Evolutionary conservation across 2,888 invertebrate genomes (phyloP), one percentile per base, ranked within the genome.

Genomic region (Hypolimnas misippus): DNA sequence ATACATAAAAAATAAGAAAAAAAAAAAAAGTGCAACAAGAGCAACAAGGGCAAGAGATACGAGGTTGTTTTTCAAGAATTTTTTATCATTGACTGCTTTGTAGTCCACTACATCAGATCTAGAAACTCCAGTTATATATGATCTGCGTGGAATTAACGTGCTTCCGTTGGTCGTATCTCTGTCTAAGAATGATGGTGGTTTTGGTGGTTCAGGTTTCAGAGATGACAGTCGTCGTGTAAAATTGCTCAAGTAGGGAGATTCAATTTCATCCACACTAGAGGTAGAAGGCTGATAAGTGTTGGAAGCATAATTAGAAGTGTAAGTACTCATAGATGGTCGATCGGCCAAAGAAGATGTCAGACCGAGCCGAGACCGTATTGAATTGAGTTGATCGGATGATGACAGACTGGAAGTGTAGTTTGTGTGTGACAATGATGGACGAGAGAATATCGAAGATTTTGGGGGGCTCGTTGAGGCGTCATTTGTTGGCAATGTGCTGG

Each of bases 241-340:
- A 75, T 94, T 95, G 74, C 95, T 95, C 74, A 95, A 86, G 81
- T 94, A 95, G 57, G 95, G 95, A 71, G 95, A 94, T 76, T 95
- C 94, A 65, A 93, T 92, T 77, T 93, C 92, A 71, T 92, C 90
- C 58, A 87, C 83, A 49, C 86, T 83, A 2, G 90, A 70, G 35
- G 84, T 85, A 19, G 87, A 81, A 1, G 86, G 87, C 64, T 84
- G 87, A 61, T 86, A 89, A 70, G 78, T 81, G 73, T 70, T 86
- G 56, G 83, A 70, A 6, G 81, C 66, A 65, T 77, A 89, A 55
- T 71, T 84, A 10, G 89, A 79, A 7, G 81, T 76, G 65, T 85
- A 90, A 63, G 66, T 83, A 57, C 83, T 79, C 1, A 70, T 63
- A 3, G 87, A 79, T 0, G 89, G 84, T 35, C 86, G 81, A 62